phyloP scores from a whole-genome alignment of 2,113 vertebrate species.

The Crotalus tigris region DNA sequence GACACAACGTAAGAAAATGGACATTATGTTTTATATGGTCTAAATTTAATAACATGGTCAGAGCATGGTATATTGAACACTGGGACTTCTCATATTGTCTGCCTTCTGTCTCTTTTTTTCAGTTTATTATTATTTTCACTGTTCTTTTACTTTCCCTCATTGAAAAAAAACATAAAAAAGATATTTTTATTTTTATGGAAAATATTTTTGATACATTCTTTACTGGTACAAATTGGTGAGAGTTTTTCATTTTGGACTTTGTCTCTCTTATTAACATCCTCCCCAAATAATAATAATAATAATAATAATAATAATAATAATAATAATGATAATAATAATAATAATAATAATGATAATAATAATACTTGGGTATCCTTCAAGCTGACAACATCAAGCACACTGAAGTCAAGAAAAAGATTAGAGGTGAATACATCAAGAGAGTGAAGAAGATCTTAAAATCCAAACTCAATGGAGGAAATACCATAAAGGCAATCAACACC shows the following conservation, averaged over 20 bases:
- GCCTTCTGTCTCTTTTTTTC: neutral
- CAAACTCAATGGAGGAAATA: no score
- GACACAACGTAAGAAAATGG: neutral
- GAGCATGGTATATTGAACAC: neutral
- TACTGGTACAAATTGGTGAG: neutral
- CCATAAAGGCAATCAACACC: no score
- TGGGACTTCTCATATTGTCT: neutral
- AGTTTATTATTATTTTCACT: neutral
- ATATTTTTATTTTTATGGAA: neutral
- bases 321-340: no score
- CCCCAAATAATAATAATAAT: no score
- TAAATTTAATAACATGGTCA: neutral
- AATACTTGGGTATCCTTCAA: no score
- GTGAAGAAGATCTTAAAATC: no score
- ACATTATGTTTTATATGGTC: neutral
- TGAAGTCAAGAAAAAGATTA: no score
- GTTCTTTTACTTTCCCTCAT: neutral
- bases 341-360: no score
- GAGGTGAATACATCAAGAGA: no score
- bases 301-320: no score
- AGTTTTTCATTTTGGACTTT: neutral
- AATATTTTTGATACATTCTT: neutral
- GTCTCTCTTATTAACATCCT: neutral
- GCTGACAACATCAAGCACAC: no score
- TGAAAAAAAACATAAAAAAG: neutral